These are phyloP conservation scores for Catharus ustulatus DNA, from an alignment of 2,797 vertebrate genomes.

Conservation along the genomic window DNA sequence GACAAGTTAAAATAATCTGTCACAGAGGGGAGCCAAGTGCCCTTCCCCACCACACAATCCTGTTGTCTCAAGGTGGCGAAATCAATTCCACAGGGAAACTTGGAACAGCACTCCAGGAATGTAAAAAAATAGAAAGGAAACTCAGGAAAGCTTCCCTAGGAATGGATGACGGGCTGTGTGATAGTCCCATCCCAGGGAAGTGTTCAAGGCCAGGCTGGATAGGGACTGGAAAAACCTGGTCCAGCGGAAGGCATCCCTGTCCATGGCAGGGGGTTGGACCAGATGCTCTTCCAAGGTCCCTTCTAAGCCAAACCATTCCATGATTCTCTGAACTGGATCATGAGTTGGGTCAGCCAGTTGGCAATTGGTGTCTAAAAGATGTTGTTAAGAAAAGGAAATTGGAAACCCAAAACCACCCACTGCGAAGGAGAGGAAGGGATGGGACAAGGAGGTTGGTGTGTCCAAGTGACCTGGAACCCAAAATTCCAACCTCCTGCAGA, in stretches of 20 bases:
- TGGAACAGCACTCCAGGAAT: not conserved
- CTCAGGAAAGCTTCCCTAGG: not conserved
- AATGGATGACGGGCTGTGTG: rapidly evolving
- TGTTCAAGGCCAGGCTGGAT: not conserved
- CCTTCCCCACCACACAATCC: rapidly evolving
- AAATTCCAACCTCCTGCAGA: not conserved
- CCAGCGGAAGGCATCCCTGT: not conserved
- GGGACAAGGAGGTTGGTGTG: not conserved
- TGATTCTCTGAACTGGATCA: not conserved
- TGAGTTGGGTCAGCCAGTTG: rapidly evolving
- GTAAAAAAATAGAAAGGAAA: not conserved
- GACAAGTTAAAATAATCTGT: not conserved
- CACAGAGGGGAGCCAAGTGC: rapidly evolving
- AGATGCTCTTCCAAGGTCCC: not conserved
- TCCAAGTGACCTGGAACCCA: not conserved
- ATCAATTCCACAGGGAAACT: not conserved
- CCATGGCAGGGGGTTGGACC: not conserved
- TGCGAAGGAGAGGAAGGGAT: not conserved
- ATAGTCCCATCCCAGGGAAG: not conserved
- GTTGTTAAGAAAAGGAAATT: not conserved
- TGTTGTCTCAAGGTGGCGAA: rapidly evolving
- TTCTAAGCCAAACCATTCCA: not conserved
- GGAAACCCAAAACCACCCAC: not conserved
- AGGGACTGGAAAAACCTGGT: not conserved
- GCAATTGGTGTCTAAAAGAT: not conserved